Conservation (phyloP, 1,140 invertebrate genomes). For the Drosophila navojoa region DNA sequence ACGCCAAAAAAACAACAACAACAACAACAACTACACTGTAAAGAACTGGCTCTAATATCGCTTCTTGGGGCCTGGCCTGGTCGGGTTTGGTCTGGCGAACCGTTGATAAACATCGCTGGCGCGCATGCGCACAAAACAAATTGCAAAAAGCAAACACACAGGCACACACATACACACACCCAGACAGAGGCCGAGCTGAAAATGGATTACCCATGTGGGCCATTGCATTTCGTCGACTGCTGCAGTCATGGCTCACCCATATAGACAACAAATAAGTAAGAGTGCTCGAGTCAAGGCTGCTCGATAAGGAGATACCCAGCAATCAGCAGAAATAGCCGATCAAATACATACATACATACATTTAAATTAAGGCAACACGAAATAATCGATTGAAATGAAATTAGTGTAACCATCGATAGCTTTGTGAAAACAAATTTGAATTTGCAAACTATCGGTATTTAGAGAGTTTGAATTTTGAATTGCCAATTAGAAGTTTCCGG, state of each 20-base stretch:
- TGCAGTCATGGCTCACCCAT: constrained; percentile 51
- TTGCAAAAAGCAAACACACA: constrained; percentile 59
- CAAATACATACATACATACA: too few species aligned
- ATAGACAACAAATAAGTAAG: constrained; percentile 25
- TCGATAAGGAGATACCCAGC: neutral
- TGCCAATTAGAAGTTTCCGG: too few species aligned
- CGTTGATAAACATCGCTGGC: constrained; percentile 68
- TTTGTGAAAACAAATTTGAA: too few species aligned
- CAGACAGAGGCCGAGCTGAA: constrained; percentile 34
- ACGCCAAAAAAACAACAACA: constrained; percentile 50
- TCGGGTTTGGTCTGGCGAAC: constrained; percentile 31
- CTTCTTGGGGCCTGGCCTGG: constrained; percentile 12
- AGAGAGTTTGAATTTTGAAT: too few species aligned
- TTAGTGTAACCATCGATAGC: too few species aligned
- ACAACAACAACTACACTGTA: constrained; percentile 31
- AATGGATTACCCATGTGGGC: constrained; percentile 80
- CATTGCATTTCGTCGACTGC: constrained; percentile 44
- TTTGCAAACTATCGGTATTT: too few species aligned
- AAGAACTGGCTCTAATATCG: constrained; percentile 56
- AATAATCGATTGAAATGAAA: constrained; percentile 4
- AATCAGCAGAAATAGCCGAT: neutral
- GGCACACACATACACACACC: neutral
- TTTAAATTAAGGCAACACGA: neutral
- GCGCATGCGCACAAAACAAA: constrained; percentile 77
- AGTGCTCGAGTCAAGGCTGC: constrained; percentile 1